phyloP scores from a whole-genome alignment of 2,797 vertebrate genomes.

The Microctenopoma stevenorrisi region DNA sequence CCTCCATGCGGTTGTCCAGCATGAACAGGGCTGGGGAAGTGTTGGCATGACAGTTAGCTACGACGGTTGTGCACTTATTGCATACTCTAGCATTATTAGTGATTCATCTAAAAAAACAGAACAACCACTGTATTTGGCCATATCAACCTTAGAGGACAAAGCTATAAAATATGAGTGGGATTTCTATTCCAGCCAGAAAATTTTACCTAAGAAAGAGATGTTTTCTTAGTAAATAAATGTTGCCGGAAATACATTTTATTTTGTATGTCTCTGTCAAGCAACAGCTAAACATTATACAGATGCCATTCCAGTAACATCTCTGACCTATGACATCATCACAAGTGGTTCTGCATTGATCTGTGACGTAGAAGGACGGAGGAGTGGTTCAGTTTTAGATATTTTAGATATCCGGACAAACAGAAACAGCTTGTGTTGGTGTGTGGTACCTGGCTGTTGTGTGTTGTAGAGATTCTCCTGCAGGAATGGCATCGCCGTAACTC shows the following conservation, averaged over 20 bases:
- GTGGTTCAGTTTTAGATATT: neutral
- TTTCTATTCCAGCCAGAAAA: neutral
- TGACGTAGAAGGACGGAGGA: neutral
- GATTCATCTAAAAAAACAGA: neutral
- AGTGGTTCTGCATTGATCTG: neutral
- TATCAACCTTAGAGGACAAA: neutral
- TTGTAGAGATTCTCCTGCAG: conserved; percentile 86
- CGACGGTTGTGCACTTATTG: neutral
- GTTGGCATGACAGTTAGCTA: neutral
- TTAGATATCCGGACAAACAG: neutral
- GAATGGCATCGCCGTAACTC: conserved; percentile 85
- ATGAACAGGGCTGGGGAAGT: conserved; percentile 79
- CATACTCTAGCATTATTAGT: neutral
- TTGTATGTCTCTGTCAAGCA: neutral
- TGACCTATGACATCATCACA: neutral
- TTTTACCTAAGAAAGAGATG: neutral
- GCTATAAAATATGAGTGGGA: neutral
- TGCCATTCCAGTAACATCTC: neutral
- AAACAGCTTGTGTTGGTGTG: neutral
- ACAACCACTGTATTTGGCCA: neutral
- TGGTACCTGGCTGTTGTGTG: conserved; percentile 82
- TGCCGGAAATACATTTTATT: neutral
- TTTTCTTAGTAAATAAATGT: neutral
- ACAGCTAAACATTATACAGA: neutral
- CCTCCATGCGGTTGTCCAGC: conserved; percentile 87